These are phyloP conservation scores for Hyposoter didymator DNA, from an alignment of 2,888 invertebrate species.

Conservation along the genomic window DNA sequence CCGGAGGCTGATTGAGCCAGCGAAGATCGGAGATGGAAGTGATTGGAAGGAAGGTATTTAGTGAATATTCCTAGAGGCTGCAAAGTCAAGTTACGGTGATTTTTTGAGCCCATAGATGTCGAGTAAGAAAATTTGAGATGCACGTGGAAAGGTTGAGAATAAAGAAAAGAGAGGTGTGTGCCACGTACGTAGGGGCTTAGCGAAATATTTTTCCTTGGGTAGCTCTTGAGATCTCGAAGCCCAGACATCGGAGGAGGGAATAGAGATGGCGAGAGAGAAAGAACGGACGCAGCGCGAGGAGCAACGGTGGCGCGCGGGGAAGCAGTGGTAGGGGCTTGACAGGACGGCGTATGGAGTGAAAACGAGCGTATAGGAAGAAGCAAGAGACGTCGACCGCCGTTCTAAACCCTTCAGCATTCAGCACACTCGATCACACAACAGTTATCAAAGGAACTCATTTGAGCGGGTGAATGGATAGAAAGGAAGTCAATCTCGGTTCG, in stretches of 20 bases:
- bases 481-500: slow-evolving; percentile 82
- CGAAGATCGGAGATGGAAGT: too few species aligned
- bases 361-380: slow-evolving; percentile 59
- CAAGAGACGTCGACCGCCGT: slow-evolving; percentile 68
- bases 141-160: slow-evolving; percentile 14
- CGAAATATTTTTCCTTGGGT: slow-evolving; percentile 61
- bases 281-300: neutral
- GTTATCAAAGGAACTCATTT: slow-evolving; percentile 83
- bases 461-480: slow-evolving; percentile 67
- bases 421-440: slow-evolving; percentile 84
- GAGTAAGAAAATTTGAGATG: slow-evolving; percentile 33
- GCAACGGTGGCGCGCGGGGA: neutral
- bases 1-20: too few species aligned
- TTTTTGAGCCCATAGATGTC: neutral
- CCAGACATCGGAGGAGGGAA: slow-evolving; percentile 30
- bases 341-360: slow-evolving; percentile 50
- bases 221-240: slow-evolving; percentile 26
- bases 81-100: slow-evolving; percentile 2
- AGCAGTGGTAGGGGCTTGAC: slow-evolving; percentile 12
- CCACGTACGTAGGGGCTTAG: slow-evolving; percentile 62
- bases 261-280: slow-evolving; percentile 9
- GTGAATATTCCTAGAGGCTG: neutral
- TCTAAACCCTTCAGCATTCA: slow-evolving; percentile 83
- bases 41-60: neutral
- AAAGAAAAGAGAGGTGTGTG: slow-evolving; percentile 12